These are phyloP conservation scores for Parapsyche elsis DNA, from an alignment of 1,140 invertebrate species.

Conservation along the genomic window DNA sequence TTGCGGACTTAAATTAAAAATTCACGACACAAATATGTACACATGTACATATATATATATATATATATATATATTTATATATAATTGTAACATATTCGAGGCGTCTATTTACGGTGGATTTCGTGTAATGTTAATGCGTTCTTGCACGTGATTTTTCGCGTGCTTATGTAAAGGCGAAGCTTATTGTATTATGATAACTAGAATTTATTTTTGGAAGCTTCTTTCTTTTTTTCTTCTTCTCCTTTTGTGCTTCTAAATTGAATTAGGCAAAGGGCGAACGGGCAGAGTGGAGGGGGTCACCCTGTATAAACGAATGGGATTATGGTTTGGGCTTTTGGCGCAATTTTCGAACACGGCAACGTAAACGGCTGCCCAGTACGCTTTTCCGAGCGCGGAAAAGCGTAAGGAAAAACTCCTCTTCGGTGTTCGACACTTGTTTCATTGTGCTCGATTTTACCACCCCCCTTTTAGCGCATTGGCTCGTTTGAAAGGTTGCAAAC, in stretches of 20 bases:
- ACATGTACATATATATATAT: too few species aligned
- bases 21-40: too few species aligned
- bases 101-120: not conserved
- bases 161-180: not conserved
- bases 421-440: not conserved
- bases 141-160: not conserved
- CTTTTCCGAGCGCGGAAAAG: not conserved
- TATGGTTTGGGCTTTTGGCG: not conserved
- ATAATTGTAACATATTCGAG: not conserved
- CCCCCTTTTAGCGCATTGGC: too few species aligned
- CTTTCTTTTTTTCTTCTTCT: not conserved
- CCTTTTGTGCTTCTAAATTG: constrained; percentile 22
- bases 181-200: constrained; percentile 30
- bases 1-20: too few species aligned
- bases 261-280: constrained; percentile 24
- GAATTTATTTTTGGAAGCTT: constrained; percentile 1
- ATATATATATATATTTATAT: not conserved
- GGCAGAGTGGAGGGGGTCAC: not conserved
- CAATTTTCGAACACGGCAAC: not conserved
- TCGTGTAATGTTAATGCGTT: not conserved
- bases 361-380: not conserved
- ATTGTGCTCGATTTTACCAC: too few species aligned
- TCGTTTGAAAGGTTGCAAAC: too few species aligned
- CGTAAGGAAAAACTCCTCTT: not conserved
- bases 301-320: constrained; percentile 13